Evolutionary conservation across 2,888 invertebrate genomes (phyloP).

Genomic region (Euclidia mi): DNA sequence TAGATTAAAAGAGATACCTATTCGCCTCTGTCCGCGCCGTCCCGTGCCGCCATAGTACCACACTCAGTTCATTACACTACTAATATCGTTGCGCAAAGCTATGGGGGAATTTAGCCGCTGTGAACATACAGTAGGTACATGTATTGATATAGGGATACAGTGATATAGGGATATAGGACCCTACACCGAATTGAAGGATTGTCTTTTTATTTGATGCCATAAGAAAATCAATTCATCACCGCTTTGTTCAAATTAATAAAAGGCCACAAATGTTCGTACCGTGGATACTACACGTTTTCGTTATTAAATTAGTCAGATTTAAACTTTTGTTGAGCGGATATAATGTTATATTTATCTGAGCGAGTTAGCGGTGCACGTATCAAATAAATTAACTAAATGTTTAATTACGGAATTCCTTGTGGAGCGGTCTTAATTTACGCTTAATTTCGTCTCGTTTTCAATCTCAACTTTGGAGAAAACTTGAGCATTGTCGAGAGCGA

Average conservation of each 20-base stretch:
- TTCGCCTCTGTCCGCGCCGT: slow-evolving; percentile 60
- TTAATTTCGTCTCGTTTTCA: slow-evolving; percentile 77
- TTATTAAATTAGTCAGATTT: too few species aligned
- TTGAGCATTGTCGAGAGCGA: slow-evolving; percentile 68
- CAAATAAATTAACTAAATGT: slow-evolving; percentile 57
- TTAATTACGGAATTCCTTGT: slow-evolving; percentile 66
- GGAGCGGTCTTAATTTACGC: slow-evolving; percentile 72
- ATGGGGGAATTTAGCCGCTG: too few species aligned
- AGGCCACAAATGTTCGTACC: too few species aligned
- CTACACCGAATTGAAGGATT: too few species aligned
- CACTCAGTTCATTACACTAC: slow-evolving; percentile 71
- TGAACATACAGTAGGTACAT: too few species aligned
- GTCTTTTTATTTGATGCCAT: too few species aligned
- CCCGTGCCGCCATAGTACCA: slow-evolving; percentile 59
- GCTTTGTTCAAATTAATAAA: too few species aligned
- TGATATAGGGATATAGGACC: too few species aligned
- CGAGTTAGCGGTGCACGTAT: slow-evolving; percentile 35
- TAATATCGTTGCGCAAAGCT: slow-evolving; percentile 33
- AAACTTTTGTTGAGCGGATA: slow-evolving; percentile 20
- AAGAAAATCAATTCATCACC: too few species aligned
- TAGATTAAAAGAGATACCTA: slow-evolving; percentile 76
- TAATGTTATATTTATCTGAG: slow-evolving; percentile 32
- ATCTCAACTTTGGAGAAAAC: slow-evolving; percentile 71
- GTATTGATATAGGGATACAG: too few species aligned
- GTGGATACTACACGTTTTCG: too few species aligned